These are phyloP conservation scores for Papilio polytes DNA, from an alignment of 1,140 invertebrate species.

Conservation along the genomic window DNA sequence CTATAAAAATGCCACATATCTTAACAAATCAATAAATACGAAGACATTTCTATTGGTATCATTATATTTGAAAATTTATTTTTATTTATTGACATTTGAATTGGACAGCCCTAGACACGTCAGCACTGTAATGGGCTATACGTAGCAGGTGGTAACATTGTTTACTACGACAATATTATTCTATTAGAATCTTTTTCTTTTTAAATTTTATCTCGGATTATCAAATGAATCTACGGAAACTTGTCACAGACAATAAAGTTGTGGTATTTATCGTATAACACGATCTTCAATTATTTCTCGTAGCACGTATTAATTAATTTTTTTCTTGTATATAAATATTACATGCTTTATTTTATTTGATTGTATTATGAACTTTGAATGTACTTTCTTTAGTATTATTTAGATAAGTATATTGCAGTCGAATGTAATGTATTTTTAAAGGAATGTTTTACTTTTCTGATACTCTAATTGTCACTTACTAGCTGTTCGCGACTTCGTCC, in stretches of 20 bases:
- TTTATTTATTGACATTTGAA: background rate
- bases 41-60: background rate
- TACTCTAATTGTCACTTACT: no score
- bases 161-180: slow-evolving; percentile 29
- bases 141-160: slow-evolving; percentile 28
- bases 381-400: background rate
- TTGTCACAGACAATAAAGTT: slow-evolving; percentile 19
- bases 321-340: background rate
- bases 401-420: background rate
- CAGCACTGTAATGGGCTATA: slow-evolving; percentile 2
- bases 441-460: no score
- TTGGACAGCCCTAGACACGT: slow-evolving; percentile 24
- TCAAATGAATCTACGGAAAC: slow-evolving; percentile 1
- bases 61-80: background rate
- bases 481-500: no score
- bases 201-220: background rate
- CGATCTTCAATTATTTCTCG: slow-evolving; percentile 24
- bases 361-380: background rate
- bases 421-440: no score
- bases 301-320: background rate
- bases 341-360: background rate
- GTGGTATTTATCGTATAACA: slow-evolving; percentile 5
- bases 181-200: slow-evolving; percentile 29
- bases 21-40: background rate
- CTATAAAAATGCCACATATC: background rate